These are phyloP conservation scores for Menura novaehollandiae DNA, from an alignment of 2,113 vertebrate species.

Conservation along the genomic window DNA sequence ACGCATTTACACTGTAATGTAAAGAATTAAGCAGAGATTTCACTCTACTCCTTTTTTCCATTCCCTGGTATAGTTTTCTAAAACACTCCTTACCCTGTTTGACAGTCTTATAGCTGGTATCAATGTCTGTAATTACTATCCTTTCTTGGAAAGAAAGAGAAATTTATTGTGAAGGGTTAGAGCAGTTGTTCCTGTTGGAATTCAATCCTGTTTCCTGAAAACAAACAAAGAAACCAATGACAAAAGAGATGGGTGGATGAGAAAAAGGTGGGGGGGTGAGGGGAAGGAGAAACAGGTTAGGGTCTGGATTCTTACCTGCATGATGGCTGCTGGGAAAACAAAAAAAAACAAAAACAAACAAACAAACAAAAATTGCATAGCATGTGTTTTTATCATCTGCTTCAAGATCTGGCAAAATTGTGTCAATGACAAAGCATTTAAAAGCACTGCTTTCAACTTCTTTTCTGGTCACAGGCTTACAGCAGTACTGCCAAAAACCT, in stretches of 20 bases:
- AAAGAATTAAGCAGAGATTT: background rate
- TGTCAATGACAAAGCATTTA: background rate
- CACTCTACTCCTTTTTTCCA: background rate
- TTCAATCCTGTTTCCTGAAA: background rate
- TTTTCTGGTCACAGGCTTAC: background rate
- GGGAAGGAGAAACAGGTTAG: background rate
- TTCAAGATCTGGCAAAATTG: background rate
- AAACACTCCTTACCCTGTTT: background rate
- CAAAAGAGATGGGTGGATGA: fast-evolving
- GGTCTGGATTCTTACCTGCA: background rate
- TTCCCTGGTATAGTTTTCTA: background rate
- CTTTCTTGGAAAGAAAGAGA: background rate
- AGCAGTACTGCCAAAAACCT: background rate
- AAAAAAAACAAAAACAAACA: background rate
- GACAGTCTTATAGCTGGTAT: background rate
- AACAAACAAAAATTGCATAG: too few species aligned
- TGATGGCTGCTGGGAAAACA: background rate
- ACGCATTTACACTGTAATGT: background rate
- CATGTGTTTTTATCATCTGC: background rate
- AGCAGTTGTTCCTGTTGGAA: background rate
- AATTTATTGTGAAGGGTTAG: background rate
- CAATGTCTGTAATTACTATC: background rate
- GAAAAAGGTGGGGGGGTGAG: fast-evolving
- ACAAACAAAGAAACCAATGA: background rate
- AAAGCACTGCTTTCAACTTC: background rate